Evolutionary conservation across 2,888 invertebrate species (phyloP), one percentile per base, ranked within the genome.

Genomic region (Dasypogon diadema): DNA sequence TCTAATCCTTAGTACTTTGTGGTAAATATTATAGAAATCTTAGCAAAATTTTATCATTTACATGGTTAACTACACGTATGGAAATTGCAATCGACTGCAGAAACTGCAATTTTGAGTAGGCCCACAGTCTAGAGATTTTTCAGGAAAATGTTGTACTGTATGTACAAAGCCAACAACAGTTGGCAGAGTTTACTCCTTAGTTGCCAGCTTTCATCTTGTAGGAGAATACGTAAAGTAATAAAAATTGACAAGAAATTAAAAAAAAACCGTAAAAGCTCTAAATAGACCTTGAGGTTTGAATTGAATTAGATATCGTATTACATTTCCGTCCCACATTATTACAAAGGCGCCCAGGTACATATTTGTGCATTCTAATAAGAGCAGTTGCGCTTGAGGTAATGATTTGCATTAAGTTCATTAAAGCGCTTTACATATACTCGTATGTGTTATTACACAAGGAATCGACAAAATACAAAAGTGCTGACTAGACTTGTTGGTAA

Each of bases 251-350:
- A 12, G 65, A 65, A 65, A 65, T 46, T 65, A 46, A 65, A n/a
- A n/a, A n/a, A 18, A 63, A 63, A 63, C 63, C 63, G 37, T 42
- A 37, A 63, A 22, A 65, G 65, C 65, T 24, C 14, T 24, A 65
- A 37, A 26, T 48, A 46, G 65, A 46, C 65, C 65, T 65, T 65
- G 65, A 65, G 48, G 65, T 65, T 24, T 65, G 65, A 65, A 65
- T 65, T 46, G 46, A 65, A 65, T 65, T 65, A 65, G 65, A 46
- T 65, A 46, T 42, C 46, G 65, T 46, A 65, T 65, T 65, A 46
- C 65, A 65, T 65, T 65, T 65, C 65, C 65, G 46, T 65, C 65
- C 65, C 65, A 65, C 65, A 48, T 65, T 48, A 60, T 60, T 60
- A 37, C 37, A 21, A 60, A 42, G 37, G 10, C 60, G 60, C 34